Percentiles rank a stretch among this genome's conserved stretches.
phyloP scores from a whole-genome alignment of 2,888 invertebrate genomes.

The Lochmaea capreae region DNA sequence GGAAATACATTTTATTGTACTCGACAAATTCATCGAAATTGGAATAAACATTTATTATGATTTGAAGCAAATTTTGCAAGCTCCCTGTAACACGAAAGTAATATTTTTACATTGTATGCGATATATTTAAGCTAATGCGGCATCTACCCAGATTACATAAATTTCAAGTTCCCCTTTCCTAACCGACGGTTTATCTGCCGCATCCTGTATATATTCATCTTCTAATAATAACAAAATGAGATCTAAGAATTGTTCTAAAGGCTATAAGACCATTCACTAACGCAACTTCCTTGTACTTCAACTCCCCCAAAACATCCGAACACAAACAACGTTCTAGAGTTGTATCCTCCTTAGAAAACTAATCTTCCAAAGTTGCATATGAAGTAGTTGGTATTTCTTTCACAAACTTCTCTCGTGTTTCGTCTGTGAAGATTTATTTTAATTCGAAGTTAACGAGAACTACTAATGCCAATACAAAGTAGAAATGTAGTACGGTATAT shows the following conservation, averaged over 20 bases:
- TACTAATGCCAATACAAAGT: slow-evolving; percentile 59
- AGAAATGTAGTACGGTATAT: slow-evolving; percentile 39
- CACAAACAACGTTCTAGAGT: slow-evolving; percentile 9
- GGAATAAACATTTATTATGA: background rate
- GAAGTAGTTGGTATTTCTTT: slow-evolving; percentile 45
- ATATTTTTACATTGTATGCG: too few relatives aligned
- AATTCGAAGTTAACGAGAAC: slow-evolving; percentile 63
- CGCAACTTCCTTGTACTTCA: background rate
- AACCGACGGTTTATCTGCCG: too few relatives aligned
- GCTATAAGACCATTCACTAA: background rate
- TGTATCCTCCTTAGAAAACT: slow-evolving; percentile 27
- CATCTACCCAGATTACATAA: too few relatives aligned
- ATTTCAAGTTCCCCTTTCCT: too few relatives aligned
- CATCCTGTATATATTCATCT: too few relatives aligned
- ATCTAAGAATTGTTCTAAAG: background rate
- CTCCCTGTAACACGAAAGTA: too few relatives aligned
- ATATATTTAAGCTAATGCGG: too few relatives aligned
- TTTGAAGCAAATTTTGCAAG: too few relatives aligned
- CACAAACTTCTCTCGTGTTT: slow-evolving; percentile 48
- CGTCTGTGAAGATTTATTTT: slow-evolving; percentile 61
- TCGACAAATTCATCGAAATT: background rate
- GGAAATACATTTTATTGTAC: background rate
- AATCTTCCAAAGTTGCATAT: slow-evolving; percentile 33
- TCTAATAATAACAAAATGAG: too few relatives aligned
- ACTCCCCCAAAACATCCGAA: background rate